These are phyloP conservation scores for Perithous albicinctus DNA, from an alignment of 2,888 invertebrate genomes.

Conservation along the genomic window DNA sequence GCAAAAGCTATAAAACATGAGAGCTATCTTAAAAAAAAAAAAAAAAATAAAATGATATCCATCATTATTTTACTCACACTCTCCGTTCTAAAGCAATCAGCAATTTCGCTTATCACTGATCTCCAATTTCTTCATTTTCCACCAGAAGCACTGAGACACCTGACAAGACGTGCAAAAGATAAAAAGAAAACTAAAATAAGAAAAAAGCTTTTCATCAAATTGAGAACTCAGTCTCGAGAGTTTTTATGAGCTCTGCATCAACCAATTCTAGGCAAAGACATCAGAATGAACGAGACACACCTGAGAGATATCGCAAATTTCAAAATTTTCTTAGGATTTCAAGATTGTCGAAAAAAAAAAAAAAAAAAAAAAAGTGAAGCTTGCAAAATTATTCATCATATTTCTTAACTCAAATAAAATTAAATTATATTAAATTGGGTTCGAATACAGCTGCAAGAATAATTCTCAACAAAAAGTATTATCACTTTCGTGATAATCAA, in stretches of 20 bases:
- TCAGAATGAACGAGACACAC: not conserved
- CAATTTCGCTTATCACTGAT: not conserved
- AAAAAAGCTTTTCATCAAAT: not conserved
- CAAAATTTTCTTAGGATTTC: too few relatives aligned
- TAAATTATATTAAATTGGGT: too few relatives aligned
- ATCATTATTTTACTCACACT: not conserved
- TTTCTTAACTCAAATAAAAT: too few relatives aligned
- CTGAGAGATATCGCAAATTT: not conserved
- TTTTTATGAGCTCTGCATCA: not conserved
- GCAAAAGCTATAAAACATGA: not conserved
- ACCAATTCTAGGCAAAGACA: not conserved
- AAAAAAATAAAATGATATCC: too few relatives aligned
- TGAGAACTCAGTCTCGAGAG: not conserved
- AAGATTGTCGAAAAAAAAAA: too few relatives aligned
- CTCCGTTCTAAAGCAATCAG: not conserved
- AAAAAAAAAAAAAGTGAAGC: too few relatives aligned
- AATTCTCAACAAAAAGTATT: too few relatives aligned
- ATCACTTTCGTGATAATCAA: not conserved
- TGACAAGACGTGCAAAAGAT: not conserved
- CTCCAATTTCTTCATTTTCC: conserved; percentile 13
- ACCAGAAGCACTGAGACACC: conserved; percentile 16
- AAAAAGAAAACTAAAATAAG: not conserved
- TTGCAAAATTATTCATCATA: too few relatives aligned
- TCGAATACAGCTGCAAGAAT: too few relatives aligned
- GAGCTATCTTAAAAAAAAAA: too few relatives aligned